These are phyloP conservation scores for Globodera rostochiensis DNA, from an alignment of 1,140 invertebrate genomes.

Conservation along the genomic window DNA sequence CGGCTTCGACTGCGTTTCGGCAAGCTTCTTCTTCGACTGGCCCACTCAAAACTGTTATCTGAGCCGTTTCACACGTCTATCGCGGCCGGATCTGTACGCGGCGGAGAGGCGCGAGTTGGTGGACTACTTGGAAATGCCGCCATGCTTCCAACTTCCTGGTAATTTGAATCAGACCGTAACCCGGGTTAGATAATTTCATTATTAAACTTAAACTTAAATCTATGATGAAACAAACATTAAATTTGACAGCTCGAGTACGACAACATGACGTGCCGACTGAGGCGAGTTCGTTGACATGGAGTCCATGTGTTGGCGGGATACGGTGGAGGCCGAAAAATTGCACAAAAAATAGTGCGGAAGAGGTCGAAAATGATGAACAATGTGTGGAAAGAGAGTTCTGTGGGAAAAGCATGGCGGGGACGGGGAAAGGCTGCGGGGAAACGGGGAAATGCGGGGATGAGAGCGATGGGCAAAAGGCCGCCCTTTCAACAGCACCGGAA, in stretches of 20 bases:
- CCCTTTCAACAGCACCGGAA: background rate
- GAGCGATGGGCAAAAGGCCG: background rate
- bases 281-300: constrained; percentile 20
- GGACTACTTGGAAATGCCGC: constrained; percentile 48
- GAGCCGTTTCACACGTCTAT: constrained; percentile 45
- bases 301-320: constrained; percentile 36
- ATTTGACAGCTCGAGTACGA: constrained; percentile 34
- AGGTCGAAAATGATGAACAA: background rate
- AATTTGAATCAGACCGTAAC: no score
- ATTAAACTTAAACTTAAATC: background rate
- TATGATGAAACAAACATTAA: background rate
- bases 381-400: background rate
- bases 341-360: background rate
- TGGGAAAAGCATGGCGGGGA: no score
- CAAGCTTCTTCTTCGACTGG: constrained; percentile 51
- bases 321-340: constrained; percentile 36
- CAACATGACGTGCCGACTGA: constrained; percentile 39
- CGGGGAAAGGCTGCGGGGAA: background rate
- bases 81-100: constrained; percentile 45
- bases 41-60: constrained; percentile 46
- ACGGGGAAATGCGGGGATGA: background rate
- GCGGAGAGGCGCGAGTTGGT: constrained; percentile 44
- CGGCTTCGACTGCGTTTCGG: constrained; percentile 47
- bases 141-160: constrained; percentile 27
- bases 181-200: no score